Evolutionary conservation across 2,797 vertebrate genomes (phyloP), one percentile per base, ranked within the genome.

Genomic region (Macroramphosus scolopax): DNA sequence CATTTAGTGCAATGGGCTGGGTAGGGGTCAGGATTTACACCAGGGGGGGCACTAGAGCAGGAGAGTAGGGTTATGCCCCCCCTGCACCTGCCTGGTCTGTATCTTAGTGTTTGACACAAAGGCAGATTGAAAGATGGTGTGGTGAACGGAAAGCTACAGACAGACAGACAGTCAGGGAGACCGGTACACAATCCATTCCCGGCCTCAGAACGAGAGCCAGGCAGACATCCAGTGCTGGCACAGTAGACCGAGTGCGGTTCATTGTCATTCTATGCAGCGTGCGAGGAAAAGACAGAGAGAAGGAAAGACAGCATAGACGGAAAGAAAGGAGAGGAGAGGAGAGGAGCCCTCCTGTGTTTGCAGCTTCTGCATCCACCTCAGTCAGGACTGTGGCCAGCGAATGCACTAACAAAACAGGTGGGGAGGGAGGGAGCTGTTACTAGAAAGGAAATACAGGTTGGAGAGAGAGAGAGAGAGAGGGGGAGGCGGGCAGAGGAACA

Each of bases 201-300:
- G 62, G 63, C 67, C 77, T 83, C 72, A 80, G 77, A 65, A 71
- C 63, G 35, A 53, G 51, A 76, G 71, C 68, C 68, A 80, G 57
- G 47, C 65, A 80, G n/a, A n/a, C n/a, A n/a, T n/a, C n/a, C n/a
- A n/a, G n/a, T n/a, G n/a, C n/a, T n/a, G n/a, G n/a, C 63, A 70
- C 59, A 54, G 75, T 50, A 68, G 63, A 68, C 66, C 13, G 52
- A 11, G 16, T 45, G 58, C 51, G 17, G 57, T 59, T 81, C 67
- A 76, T 82, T 83, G 77, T 84, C 77, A 82, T 84, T 82, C 77
- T 49, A 35, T 51, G 62, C 65, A 51, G 64, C 22, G 57, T 62
- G 71, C 44, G 52, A 56, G 44, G n/a, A n/a, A n/a, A n/a, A n/a
- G n/a, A n/a, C n/a, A 8, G n/a, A 8, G 16, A 12, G 9, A 16